Conservation (phyloP, 2,888 invertebrate genomes). For the Leistus spinibarbis region DNA sequence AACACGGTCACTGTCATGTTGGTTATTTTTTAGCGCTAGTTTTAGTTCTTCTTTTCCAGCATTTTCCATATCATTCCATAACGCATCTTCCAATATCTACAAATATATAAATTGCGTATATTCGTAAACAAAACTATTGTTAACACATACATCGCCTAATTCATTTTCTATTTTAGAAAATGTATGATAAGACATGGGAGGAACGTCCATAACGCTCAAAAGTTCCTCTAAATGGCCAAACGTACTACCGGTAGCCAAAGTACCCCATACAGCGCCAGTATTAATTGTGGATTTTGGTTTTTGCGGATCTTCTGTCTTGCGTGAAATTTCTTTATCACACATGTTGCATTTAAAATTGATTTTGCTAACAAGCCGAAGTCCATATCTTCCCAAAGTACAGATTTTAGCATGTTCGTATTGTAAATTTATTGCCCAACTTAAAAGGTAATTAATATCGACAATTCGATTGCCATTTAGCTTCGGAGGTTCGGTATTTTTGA, state of each 20-base stretch:
- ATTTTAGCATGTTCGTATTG: background rate
- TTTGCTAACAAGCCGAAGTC: background rate
- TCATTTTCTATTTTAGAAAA: constrained; percentile 8
- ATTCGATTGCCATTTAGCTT: background rate
- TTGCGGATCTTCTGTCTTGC: constrained; percentile 2
- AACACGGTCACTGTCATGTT: constrained; percentile 11
- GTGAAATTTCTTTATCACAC: background rate
- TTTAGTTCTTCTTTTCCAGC: constrained; percentile 23
- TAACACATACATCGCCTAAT: background rate
- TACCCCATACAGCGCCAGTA: constrained; percentile 27
- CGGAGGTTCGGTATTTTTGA: too few species aligned
- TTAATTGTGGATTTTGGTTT: constrained; percentile 3
- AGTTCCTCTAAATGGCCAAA: constrained; percentile 8
- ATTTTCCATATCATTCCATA: background rate
- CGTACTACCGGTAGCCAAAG: constrained; percentile 16
- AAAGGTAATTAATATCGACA: background rate
- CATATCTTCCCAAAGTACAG: background rate
- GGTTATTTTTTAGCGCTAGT: constrained; percentile 12
- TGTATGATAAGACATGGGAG: background rate
- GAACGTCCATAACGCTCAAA: constrained; percentile 11
- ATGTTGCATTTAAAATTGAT: background rate
- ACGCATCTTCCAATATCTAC: background rate
- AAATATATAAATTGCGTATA: background rate
- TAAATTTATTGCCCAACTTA: background rate
- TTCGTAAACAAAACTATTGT: background rate